Evolutionary conservation across 2,113 vertebrate genomes (phyloP), one percentile per base, ranked within the genome.

Genomic region (Amblyornis subalaris): DNA sequence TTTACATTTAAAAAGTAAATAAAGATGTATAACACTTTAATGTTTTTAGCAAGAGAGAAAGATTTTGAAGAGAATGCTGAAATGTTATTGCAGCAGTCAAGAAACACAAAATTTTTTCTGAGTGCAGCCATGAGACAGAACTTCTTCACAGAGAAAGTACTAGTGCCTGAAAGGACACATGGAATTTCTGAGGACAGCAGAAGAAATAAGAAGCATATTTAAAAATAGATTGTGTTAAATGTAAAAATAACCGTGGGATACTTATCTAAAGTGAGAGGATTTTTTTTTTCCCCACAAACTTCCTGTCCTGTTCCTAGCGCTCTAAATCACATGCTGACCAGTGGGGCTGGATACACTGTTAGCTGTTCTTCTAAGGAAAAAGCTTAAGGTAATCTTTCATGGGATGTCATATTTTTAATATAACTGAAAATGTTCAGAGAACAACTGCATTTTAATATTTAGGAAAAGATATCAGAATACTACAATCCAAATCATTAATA

Each of bases 181-280:
- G 75, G 74, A 80, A 80, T 88, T 91, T 94, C 58, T 83, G 85
- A 95, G 88, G 81, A 85, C 90, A 95, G 42, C 87, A 87, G 67
- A 91, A 92, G 87, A 89, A 66, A 93, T 60, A 60, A 89, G 67
- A 58, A 80, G 15, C 48, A 8, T 83, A 71, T 91, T 91, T 93
- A 93, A 96, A 96, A 94, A 95, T 87, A 93, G 87, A 85, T 53
- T 67, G 60, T 29, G 24, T 88, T 90, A 53, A 91, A 94, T 92
- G 71, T 90, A 95, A 92, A 96, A 95, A 94, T 92, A 96, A 92
- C 89, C 67, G 17, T 95, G 91, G 88, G 93, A 95, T 94, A 90
- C 44, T 94, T 82, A 55, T 54, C 33, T 92, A 85, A 94, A 96
- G 77, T 67, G 55, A 84, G 73, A 69, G 26, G 40, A 42, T 51